These are phyloP conservation scores for Chionomys nivalis DNA, from an alignment of 2,113 vertebrate species.

Conservation along the genomic window DNA sequence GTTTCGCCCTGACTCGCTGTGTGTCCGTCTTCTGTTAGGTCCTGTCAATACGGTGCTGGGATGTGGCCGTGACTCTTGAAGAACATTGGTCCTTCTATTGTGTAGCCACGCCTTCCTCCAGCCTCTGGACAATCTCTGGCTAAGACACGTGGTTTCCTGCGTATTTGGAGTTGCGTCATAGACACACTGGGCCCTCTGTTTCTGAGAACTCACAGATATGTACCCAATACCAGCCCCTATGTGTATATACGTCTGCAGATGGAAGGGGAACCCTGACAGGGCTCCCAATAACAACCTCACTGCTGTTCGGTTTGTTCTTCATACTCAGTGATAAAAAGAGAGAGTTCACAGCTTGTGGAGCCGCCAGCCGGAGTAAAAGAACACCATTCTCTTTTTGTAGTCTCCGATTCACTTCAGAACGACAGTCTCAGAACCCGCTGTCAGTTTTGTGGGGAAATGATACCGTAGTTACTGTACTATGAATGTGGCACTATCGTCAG, in stretches of 20 bases:
- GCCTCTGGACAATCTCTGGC: not conserved
- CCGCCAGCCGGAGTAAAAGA: not conserved
- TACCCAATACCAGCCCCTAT: not conserved
- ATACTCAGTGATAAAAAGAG: not conserved
- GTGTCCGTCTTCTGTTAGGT: not conserved
- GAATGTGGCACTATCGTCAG: not conserved
- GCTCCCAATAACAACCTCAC: not conserved
- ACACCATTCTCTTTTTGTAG: not conserved
- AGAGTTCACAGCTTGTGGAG: not conserved
- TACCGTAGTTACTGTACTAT: not conserved
- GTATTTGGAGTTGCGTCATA: not conserved
- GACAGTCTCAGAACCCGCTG: not conserved
- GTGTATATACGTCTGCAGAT: not conserved
- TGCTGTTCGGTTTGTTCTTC: not conserved
- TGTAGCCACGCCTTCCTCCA: not conserved
- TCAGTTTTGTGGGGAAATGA: not conserved
- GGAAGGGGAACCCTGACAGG: too few relatives aligned
- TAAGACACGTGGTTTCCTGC: not conserved
- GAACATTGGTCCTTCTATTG: rapidly evolving
- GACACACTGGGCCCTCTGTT: not conserved
- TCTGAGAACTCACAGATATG: not conserved
- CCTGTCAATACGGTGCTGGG: too few relatives aligned
- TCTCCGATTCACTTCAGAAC: not conserved
- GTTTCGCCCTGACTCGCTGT: not conserved
- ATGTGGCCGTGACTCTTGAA: not conserved